These are phyloP conservation scores for Apeltes quadracus DNA, from an alignment of 2,113 vertebrate genomes.

Conservation along the genomic window DNA sequence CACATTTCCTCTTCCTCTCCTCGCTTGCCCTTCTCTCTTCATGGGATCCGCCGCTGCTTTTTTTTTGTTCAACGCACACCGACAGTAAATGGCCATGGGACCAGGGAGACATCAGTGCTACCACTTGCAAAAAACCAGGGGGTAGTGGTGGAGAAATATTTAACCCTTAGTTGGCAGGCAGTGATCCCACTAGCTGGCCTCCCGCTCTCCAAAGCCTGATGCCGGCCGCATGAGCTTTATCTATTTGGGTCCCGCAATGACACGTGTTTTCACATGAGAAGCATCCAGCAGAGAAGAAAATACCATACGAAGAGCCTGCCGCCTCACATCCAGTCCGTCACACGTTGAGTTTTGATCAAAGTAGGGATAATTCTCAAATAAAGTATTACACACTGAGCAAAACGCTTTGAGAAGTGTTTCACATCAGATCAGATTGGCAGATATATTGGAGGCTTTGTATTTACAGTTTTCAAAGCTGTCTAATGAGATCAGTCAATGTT, in stretches of 20 bases:
- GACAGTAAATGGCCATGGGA: constrained; percentile 66
- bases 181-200: constrained; percentile 35
- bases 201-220: constrained; percentile 34
- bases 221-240: constrained; percentile 21
- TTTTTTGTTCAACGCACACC: constrained; percentile 52
- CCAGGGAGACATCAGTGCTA: constrained; percentile 67
- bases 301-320: background rate
- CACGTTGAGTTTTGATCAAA: constrained; percentile 32
- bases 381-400: background rate
- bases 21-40: constrained; percentile 31
- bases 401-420: background rate
- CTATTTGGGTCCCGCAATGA: constrained; percentile 27
- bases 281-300: constrained; percentile 5
- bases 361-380: constrained; percentile 2
- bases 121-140: constrained; percentile 71
- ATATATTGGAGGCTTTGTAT: constrained; percentile 15
- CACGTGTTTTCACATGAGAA: constrained; percentile 38
- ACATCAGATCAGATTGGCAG: background rate
- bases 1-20: constrained; percentile 43
- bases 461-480: constrained; percentile 23
- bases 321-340: constrained; percentile 18
- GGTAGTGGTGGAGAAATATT: constrained; percentile 63
- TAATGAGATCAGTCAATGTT: constrained; percentile 24
- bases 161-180: constrained; percentile 67
- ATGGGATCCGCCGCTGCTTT: background rate